Evolutionary conservation across 1,140 invertebrate species (phyloP), one percentile per base, ranked within the genome.

Genomic region (Coptotermes formosanus): DNA sequence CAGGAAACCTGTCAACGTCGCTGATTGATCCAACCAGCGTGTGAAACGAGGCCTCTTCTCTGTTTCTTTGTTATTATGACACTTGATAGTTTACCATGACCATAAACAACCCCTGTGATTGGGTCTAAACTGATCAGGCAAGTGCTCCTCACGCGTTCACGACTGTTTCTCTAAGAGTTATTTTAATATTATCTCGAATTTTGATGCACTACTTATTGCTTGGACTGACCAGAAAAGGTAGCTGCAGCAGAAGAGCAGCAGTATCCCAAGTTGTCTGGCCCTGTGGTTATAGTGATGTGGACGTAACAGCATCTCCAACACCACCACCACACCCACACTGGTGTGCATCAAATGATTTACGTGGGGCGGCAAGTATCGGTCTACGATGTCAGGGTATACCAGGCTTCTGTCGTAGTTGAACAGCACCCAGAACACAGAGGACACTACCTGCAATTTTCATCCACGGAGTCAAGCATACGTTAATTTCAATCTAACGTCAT

Each of bases 261-360:
- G 64, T 3, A 75, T n/a, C 9, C 8, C n/a, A 8, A 48, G 30
- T 45, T 52, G 38, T 12, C 6, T 32, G 21, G 8, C 16, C 19
- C 19, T 19, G n/a, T n/a, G 32, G 21, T 19, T 11, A 14, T 48
- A 64, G 14, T 64, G 44, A 30, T 30, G 38, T 9, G 43, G 85
- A 16, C 89, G 90, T 9, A 91, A 89, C 9, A 91, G 82, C 1
- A 92, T 91, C 89, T 93, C 93, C 32, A 92, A 86, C 8, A 91
- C 84, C 0, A 91, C 88, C 86, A 92, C 90, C 6, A 92, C 89
- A 14, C 91, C 86, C 84, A 93, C 91, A 87, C 90, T 92, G 1
- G 93, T 94, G 89, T 94, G 93, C 87, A 95, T 92, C 43, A 93
- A 92, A 89, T 95, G 95, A 89, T 96, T 96, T 87, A 95, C 90